A percentile compares a stretch with the other conserved stretches of the same genome.
Conservation (phyloP, 2,888 invertebrate species). For the Dendrolimus houi region DNA sequence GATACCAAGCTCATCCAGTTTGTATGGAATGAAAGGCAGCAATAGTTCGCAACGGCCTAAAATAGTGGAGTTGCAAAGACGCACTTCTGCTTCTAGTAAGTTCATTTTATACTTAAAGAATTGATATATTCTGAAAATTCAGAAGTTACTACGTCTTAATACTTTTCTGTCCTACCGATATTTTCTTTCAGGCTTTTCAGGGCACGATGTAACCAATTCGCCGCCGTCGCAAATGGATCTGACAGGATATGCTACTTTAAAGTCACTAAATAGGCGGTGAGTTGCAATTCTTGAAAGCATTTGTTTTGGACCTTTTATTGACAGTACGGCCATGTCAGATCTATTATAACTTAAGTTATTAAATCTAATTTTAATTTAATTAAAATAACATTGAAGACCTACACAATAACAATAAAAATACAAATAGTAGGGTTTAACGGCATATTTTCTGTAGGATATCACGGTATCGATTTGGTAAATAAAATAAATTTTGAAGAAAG, state of each 20-base stretch:
- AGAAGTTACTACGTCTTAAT: too few relatives aligned
- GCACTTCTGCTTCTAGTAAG: slow-evolving; percentile 77
- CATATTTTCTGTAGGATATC: too few relatives aligned
- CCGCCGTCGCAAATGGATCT: slow-evolving; percentile 85
- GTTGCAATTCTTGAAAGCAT: slow-evolving; percentile 3
- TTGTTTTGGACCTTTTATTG: too few relatives aligned
- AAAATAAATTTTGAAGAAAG: too few relatives aligned
- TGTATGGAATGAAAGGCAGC: slow-evolving; percentile 71
- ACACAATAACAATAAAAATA: too few relatives aligned
- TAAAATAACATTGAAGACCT: background rate
- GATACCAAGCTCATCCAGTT: slow-evolving; percentile 89
- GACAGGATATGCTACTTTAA: slow-evolving; percentile 84
- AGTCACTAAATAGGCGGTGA: slow-evolving; percentile 80
- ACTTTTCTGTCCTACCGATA: background rate
- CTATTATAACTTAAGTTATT: too few relatives aligned
- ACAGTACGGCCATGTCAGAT: too few relatives aligned
- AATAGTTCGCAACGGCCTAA: slow-evolving; percentile 54
- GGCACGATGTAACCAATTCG: slow-evolving; percentile 71
- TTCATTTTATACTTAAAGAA: slow-evolving; percentile 5
- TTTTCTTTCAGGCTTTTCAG: slow-evolving; percentile 54
- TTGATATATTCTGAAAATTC: too few relatives aligned
- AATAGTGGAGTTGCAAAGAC: slow-evolving; percentile 66
- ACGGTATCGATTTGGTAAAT: too few relatives aligned
- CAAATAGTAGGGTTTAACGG: too few relatives aligned
- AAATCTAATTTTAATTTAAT: slow-evolving; percentile 9